Conservation (phyloP, 2,113 vertebrate species). For the Antidorcas marsupialis region DNA sequence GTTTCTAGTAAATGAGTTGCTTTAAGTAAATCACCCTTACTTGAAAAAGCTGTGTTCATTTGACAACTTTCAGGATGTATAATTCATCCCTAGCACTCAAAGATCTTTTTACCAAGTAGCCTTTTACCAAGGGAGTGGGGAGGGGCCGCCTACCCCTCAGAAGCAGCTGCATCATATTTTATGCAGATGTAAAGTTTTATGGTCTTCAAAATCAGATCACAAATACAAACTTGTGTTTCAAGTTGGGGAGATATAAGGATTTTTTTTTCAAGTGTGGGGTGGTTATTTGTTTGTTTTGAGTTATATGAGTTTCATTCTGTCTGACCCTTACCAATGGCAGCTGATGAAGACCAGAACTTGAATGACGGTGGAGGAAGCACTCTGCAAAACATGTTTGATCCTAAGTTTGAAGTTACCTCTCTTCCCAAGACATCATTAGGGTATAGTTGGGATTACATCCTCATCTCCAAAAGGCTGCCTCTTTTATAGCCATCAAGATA, state of each 20-base stretch:
- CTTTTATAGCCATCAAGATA: conserved; percentile 10
- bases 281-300: conserved; percentile 17
- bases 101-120: conserved; percentile 20
- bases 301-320: not conserved
- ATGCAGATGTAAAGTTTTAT: conserved; percentile 32
- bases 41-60: not conserved
- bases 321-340: not conserved
- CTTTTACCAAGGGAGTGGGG: not conserved
- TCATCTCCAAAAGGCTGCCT: not conserved
- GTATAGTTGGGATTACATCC: not conserved
- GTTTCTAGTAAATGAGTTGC: not conserved
- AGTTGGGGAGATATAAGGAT: not conserved
- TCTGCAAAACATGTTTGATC: not conserved
- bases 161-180: conserved; percentile 7
- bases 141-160: not conserved
- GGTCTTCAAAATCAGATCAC: conserved; percentile 14
- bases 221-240: conserved; percentile 35
- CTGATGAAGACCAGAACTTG: not conserved
- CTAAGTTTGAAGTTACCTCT: not conserved
- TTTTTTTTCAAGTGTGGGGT: not conserved
- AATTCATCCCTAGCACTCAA: not conserved
- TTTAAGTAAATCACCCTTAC: not conserved
- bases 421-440: not conserved
- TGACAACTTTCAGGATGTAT: not conserved
- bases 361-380: not conserved